Evolutionary conservation across 1,140 invertebrate species (phyloP), one percentile per base, ranked within the genome.

Genomic region (Littorina saxatilis): DNA sequence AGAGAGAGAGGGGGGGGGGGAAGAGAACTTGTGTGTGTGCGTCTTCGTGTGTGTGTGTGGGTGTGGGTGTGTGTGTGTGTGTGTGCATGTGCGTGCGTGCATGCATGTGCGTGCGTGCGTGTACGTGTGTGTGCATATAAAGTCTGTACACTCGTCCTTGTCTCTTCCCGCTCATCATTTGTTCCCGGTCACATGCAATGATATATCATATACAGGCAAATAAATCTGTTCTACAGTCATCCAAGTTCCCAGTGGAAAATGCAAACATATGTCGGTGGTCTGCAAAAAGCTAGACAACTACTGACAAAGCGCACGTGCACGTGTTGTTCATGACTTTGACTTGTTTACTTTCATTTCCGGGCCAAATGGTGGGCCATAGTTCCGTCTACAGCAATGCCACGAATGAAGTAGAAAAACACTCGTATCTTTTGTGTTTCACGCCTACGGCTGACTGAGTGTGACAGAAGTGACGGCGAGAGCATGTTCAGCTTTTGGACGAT

Each of bases 331-430:
- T 73, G 43, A 73, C 23, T 39, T 43, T 43, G 40, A 15, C 13
- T 43, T 73, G 40, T 73, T 73, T 73, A 73, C 70, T 32, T 73
- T 61, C 58, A 29, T 29, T 61, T 29, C 58, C n/a, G 20, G 20
- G n/a, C 58, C 7, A 61, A 23, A 7, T 23, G n/a, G 58, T 23
- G 58, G 58, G 58, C 20, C 58, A 61, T 61, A 61, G 23, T 61
- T 61, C 58, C 58, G 20, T 7, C 7, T 11, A 23, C 58, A 5
- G 58, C 20, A 5, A 23, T 29, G 58, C n/a, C 20, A 61, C 23
- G 70, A 73, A 39, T 40, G 70, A 43, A 43, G 23, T 37, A 73
- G 43, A 39, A 73, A 73, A 73, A 73, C 70, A 73, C n/a, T 40
- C 43, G 37, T 43, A 9, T 20, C 70, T 20, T 39, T 37, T 29